A percentile compares a stretch with the other conserved stretches of the same genome.
Evolutionary conservation across 1,140 invertebrate genomes (phyloP).

Genomic region (Drosophila fuyamai): DNA sequence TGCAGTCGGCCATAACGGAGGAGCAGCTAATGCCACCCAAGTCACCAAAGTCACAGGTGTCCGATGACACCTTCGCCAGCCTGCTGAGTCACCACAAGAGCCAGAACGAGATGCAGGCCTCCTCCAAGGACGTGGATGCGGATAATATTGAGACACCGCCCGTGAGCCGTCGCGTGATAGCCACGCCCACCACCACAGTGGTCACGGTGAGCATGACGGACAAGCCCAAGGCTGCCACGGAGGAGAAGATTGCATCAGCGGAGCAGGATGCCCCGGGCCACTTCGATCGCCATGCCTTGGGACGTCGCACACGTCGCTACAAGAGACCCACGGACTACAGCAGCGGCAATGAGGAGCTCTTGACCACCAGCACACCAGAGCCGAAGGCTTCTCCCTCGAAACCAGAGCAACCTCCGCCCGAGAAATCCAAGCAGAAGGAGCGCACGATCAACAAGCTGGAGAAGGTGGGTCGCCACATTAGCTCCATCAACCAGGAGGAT

Average conservation of each 20-base stretch:
- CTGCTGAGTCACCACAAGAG: conserved; percentile 66
- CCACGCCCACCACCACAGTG: conserved; percentile 74
- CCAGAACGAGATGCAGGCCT: conserved; percentile 84
- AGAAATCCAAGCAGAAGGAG: conserved; percentile 50
- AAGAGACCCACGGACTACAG: conserved; percentile 89
- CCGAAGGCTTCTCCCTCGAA: conserved; percentile 22
- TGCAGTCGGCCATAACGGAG: conserved; percentile 22
- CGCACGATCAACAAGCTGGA: conserved; percentile 85
- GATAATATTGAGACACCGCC: conserved; percentile 96
- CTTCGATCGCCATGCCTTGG: conserved; percentile 93
- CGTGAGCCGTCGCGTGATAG: conserved; percentile 88
- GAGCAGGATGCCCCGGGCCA: conserved; percentile 87
- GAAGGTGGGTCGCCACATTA: conserved; percentile 84
- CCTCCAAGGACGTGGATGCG: conserved; percentile 93
- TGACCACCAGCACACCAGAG: conserved; percentile 60
- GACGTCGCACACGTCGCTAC: conserved; percentile 92
- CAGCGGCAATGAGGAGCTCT: conserved; percentile 86
- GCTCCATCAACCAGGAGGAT: conserved; percentile 88
- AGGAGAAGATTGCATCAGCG: conserved; percentile 42
- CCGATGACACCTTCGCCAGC: conserved; percentile 62
- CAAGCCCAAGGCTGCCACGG: conserved; percentile 50
- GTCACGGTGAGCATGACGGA: conserved; percentile 72
- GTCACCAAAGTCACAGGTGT: conserved; percentile 36
- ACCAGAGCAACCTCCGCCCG: conserved; percentile 30
- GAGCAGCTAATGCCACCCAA: conserved; percentile 24